Conservation (phyloP, 2,888 invertebrate species). For the Reticulitermes lucifugus region DNA sequence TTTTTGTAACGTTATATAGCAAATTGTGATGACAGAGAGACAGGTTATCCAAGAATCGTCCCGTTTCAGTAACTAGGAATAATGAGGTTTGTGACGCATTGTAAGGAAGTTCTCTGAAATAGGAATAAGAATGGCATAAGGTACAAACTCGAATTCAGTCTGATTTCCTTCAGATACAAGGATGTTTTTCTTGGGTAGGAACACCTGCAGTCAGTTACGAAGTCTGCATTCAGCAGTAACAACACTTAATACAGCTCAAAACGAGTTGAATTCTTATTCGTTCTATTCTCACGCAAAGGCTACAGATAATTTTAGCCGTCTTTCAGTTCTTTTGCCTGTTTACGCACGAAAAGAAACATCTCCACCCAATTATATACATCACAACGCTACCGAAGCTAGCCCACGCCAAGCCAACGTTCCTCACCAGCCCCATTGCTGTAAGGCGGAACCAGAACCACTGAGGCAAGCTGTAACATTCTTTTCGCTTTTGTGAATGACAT, state of each 20-base stretch:
- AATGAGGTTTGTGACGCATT: background rate
- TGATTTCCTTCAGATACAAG: background rate
- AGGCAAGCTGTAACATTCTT: constrained; percentile 3
- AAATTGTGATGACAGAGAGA: too few relatives aligned
- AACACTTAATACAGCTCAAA: background rate
- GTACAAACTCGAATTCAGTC: background rate
- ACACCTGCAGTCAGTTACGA: background rate
- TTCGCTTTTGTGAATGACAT: constrained; percentile 8
- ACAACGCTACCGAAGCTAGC: constrained; percentile 8
- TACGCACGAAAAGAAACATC: background rate
- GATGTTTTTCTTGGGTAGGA: background rate
- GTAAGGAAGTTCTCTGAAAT: background rate
- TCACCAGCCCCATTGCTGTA: background rate
- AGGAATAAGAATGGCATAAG: background rate
- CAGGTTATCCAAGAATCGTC: too few relatives aligned
- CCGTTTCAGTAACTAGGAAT: background rate
- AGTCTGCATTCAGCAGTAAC: background rate
- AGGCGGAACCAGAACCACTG: background rate
- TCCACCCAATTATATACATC: constrained; percentile 1
- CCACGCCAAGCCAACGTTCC: background rate
- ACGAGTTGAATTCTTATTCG: background rate
- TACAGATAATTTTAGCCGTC: background rate
- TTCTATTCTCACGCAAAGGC: background rate
- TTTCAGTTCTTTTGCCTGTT: background rate
- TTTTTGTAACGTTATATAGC: too few relatives aligned